Evolutionary conservation across 2,113 vertebrate species (phyloP), one percentile per base, ranked within the genome.

Genomic region (Dicentrarchus labrax): DNA sequence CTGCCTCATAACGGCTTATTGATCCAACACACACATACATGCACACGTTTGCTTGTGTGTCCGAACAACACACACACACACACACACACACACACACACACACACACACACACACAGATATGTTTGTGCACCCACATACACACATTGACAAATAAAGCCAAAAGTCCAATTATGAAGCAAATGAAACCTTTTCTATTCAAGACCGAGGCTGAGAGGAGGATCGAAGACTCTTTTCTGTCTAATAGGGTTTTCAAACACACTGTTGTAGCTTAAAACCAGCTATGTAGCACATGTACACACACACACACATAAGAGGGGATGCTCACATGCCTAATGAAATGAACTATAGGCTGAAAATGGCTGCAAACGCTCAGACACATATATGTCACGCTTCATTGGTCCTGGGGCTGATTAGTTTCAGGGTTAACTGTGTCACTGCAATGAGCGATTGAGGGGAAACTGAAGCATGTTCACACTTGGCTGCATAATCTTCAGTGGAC

Each of bases 1-100:
- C 90, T 79, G 83, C 78, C 86, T 94, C 90, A 93, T 91, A 95
- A 93, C 78, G 5, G 87, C 60, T 88, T 95, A 94, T 95, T 87
- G 94, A 95, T 94, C 90, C 21, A n/a, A 56, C 76, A 45, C 43
- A 72, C 76, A 61, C 77, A 80, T 76, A 83, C 61, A 67, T 59
- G 67, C 57, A 76, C 62, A 51, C 47, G 5, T 2, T 51, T 51
- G 17, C 17, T 50, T 16, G 50, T 38, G 36, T 56, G 51, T 30
- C 30, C 30, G 4, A 30, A 69, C 43, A 76, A 15, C 2, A 38
- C 8, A 7, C 22, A 69, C 61, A 54, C 76, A 43, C 43, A 71
- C 77, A 64, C 76, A 80, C 78, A 83, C 65, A 67, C 61, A 70
- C 56, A 76, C 61, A 54, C 51, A 38, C 1, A 72, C 30, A 10